Evolutionary conservation across 1,140 invertebrate genomes (phyloP).

Genomic region (Drosophila nannoptera): DNA sequence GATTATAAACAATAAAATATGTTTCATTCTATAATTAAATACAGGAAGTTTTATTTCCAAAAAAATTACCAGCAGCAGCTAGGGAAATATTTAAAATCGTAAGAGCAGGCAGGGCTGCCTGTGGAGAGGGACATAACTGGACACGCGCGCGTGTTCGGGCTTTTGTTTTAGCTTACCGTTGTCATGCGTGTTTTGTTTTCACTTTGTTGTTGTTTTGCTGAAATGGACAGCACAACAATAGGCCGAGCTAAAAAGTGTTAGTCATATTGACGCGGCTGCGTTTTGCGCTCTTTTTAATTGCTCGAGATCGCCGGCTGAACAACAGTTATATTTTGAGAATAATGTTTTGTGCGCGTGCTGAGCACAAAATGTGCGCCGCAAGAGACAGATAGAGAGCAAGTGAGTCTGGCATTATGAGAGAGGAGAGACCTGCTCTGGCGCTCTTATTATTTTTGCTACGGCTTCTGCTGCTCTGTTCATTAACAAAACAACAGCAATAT

Average conservation of each 20-base stretch:
- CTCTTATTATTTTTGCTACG: slow-evolving; percentile 23
- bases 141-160: not conserved
- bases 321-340: slow-evolving; percentile 74
- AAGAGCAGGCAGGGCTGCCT: not conserved
- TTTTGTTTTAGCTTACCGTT: slow-evolving; percentile 21
- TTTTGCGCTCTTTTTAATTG: slow-evolving; percentile 58
- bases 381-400: not conserved
- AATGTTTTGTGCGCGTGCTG: slow-evolving; percentile 36
- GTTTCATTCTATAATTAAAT: not conserved
- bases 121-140: not conserved
- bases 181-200: slow-evolving; percentile 42
- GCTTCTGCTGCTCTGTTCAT: slow-evolving; percentile 49
- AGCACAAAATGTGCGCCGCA: slow-evolving; percentile 35
- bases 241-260: slow-evolving; percentile 43
- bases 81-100: not conserved
- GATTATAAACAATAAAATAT: slow-evolving; percentile 10
- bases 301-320: slow-evolving; percentile 65
- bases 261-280: slow-evolving; percentile 47
- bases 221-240: slow-evolving; percentile 16
- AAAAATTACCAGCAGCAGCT: slow-evolving; percentile 6
- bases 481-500: slow-evolving; percentile 74
- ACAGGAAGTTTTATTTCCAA: not conserved
- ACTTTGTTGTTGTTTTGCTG: slow-evolving; percentile 4
- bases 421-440: not conserved
- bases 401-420: too few relatives aligned